Conservation (phyloP, 2,888 invertebrate genomes). For the Orthosia gracilis region DNA sequence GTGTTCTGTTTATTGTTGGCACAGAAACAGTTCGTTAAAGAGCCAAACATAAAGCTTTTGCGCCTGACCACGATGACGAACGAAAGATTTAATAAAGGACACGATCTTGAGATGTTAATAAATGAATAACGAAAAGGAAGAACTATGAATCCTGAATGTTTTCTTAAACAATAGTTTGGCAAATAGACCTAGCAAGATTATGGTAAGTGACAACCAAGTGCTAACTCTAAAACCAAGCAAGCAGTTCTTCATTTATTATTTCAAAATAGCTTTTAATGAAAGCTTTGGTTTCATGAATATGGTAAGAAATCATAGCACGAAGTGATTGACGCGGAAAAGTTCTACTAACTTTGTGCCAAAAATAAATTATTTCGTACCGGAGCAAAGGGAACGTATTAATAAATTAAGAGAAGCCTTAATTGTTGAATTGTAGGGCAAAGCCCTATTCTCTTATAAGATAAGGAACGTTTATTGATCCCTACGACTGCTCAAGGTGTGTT, state of each 20-base stretch:
- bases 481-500: neutral
- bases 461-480: constrained; percentile 8
- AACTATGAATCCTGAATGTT: neutral
- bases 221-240: no score
- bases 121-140: neutral
- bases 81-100: neutral
- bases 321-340: constrained; percentile 14
- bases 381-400: constrained; percentile 11
- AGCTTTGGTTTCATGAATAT: neutral
- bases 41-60: constrained; percentile 1
- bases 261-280: neutral
- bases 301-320: neutral
- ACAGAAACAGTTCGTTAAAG: constrained; percentile 11
- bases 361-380: constrained; percentile 1
- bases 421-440: constrained; percentile 1
- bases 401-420: constrained; percentile 36
- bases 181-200: neutral
- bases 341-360: neutral
- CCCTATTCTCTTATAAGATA: neutral
- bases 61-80: neutral
- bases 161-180: neutral
- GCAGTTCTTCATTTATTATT: constrained; percentile 2
- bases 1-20: constrained; percentile 10
- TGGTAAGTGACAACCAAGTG: neutral
- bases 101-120: neutral